Evolutionary conservation across 1,140 invertebrate species (phyloP).

Genomic region (Adelges cooleyi): DNA sequence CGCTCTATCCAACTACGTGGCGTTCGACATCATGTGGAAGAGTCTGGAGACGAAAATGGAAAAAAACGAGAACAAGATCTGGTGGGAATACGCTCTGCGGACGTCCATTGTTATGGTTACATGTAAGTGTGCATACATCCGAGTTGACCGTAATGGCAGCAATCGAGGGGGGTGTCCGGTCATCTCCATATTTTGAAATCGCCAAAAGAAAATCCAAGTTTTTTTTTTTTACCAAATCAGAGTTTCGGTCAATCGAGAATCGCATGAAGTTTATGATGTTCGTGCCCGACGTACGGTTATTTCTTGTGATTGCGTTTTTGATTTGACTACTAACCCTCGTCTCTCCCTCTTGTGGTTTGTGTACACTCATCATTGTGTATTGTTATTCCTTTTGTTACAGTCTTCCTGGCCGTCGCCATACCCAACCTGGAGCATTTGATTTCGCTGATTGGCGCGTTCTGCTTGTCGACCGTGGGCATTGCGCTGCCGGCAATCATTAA

Average conservation of each 20-base stretch:
- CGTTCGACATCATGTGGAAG: constrained; percentile 76
- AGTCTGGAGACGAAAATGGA: constrained; percentile 41
- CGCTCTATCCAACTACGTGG: constrained; percentile 77
- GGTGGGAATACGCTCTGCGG: constrained; percentile 58
- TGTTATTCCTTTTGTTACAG: constrained; percentile 42
- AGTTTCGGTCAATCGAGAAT: too few species aligned
- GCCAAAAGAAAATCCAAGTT: too few species aligned
- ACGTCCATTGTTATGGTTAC: constrained; percentile 57
- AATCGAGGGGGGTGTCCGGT: neutral
- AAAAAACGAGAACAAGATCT: constrained; percentile 38
- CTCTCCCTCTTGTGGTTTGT: too few species aligned
- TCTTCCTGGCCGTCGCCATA: constrained; percentile 61
- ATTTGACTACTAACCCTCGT: too few species aligned
- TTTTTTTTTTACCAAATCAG: too few species aligned
- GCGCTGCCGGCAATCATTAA: constrained; percentile 76
- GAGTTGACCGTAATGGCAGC: neutral
- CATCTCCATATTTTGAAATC: too few species aligned
- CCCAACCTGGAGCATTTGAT: constrained; percentile 75
- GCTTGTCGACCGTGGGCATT: constrained; percentile 63
- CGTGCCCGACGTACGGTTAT: too few species aligned
- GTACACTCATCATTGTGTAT: too few species aligned
- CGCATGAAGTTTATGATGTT: too few species aligned
- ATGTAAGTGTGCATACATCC: constrained; percentile 49
- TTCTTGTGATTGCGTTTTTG: too few species aligned
- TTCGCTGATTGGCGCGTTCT: constrained; percentile 74